Evolutionary conservation across 2,888 invertebrate genomes (phyloP), one percentile per base, ranked within the genome.

Genomic region (Trypoxylon attenuatum): DNA sequence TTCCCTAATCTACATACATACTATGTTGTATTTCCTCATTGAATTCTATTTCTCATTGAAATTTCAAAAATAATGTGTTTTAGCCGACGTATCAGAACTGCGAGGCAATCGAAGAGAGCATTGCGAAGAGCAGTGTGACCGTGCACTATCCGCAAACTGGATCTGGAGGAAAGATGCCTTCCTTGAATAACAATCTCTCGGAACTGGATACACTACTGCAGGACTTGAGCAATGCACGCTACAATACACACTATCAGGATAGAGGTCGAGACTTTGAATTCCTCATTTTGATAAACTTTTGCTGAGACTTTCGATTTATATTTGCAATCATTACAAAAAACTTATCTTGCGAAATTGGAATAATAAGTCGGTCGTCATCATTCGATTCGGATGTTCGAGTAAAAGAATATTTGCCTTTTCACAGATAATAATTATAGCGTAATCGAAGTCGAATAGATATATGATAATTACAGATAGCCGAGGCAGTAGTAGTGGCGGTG

Each of bases 161-260:
- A 4, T 10, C 45, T 18, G 80, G 82, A 22, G 87, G 88, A 45
- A 89, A 89, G 77, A 85, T 88, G 76, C 87, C 89, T 3, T 88
- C 89, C 0, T 87, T 90, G 57, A 91, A 91, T 82, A 94, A 93
- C 76, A 95, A 97, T 87, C 89, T 97, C 43, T 94, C 95, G 0
- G 98, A 98, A 87, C 87, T 98, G 84, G 98, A 98, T 87, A 95
- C 94, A 13, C 89, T 98, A 52, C 90, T 98, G 57, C 94, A 96
- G 84, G 98, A 98, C 87, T 90, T 98, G 77, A 97, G 96, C 89
- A 94, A 93, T 84, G 94, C 94, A 0, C 90, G 90, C 63, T 93
- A 92, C 82, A 89, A 88, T 67, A 76, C 85, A 23, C 82, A 86
- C 21, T 78, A 79, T 50, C 80, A 83, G 23, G 86, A 86, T 52